Evolutionary conservation across 2,113 vertebrate genomes (phyloP), one percentile per base, ranked within the genome.

Genomic region (Columba janthina): DNA sequence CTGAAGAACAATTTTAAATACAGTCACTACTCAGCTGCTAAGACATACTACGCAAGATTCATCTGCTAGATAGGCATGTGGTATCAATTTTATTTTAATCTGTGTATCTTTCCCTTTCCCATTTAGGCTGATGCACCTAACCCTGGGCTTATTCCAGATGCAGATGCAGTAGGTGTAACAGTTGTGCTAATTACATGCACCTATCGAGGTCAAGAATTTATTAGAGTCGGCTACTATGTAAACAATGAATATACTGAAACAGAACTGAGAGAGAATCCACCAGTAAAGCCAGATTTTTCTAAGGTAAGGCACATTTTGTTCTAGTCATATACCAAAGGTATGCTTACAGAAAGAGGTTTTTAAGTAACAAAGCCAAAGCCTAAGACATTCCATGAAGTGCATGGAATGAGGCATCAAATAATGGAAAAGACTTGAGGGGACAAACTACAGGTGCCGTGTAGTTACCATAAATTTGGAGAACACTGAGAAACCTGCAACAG

Each of bases 241-340:
- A 98, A 98, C 98, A 98, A 98, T 95, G 98, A 98, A 97, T 98
- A 98, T 61, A 98, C 98, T 1, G 98, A 98, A 96, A 98, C 98
- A 96, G 98, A 98, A 95, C 95, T 98, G 96, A 97, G 98, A 91
- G 98, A 98, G 98, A 98, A 98, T 73, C 98, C 98, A 54, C 98
- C 98, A 87, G 98, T 98, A 95, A 98, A 98, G 83, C 98, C 98
- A 97, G 98, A 98, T 85, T 98, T 98, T 97, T 98, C 98, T 94
- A 98, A 98, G 98, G 98, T 98, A 98, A 96, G 96, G 16, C 56
- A 79, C 26, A 3, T 93, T 91, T 76, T 79, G 69, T 80, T 85
- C 15, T 75, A 29, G 78, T 89, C 15, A 20, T 32, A 0, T 81
- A 11, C 51, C 29, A 50, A 26, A 83, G 31, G 32, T 60, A 38